phyloP scores from a whole-genome alignment of 1,140 invertebrate species.

The Drosophila cardini region DNA sequence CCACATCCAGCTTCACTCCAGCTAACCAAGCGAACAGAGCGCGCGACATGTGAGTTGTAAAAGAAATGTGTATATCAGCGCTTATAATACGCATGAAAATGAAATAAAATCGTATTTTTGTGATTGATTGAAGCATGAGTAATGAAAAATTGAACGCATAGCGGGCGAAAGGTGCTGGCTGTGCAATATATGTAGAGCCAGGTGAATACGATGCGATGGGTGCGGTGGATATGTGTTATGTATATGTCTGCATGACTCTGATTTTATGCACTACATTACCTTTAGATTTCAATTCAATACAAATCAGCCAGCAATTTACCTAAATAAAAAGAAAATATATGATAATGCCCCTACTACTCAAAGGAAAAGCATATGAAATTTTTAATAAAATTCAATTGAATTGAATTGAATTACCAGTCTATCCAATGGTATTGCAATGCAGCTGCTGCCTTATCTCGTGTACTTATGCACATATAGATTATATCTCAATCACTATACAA shows the following conservation, averaged over 20 bases:
- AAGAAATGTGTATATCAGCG: conserved; percentile 77
- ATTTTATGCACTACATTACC: conserved; percentile 83
- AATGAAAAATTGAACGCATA: conserved; percentile 80
- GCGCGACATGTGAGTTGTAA: conserved; percentile 65
- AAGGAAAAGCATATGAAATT: conserved; percentile 56
- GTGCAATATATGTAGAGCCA: not conserved
- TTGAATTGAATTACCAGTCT: conserved; percentile 18
- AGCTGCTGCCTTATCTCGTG: conserved; percentile 31
- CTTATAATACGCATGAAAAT: conserved; percentile 82
- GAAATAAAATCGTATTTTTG: conserved; percentile 82
- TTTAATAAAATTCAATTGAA: conserved; percentile 33
- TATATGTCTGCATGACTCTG: conserved; percentile 80
- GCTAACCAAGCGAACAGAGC: not conserved
- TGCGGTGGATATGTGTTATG: conserved; percentile 55
- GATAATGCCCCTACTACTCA: conserved; percentile 24
- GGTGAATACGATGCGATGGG: not conserved
- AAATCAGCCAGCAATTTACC: conserved; percentile 79
- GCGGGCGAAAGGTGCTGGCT: conserved; percentile 55
- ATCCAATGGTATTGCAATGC: conserved; percentile 7
- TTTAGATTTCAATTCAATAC: conserved; percentile 81
- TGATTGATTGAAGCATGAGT: conserved; percentile 83
- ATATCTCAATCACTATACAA: conserved; percentile 47
- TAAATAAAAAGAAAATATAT: conserved; percentile 65
- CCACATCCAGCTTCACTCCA: conserved; percentile 12
- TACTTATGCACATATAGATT: conserved; percentile 11